Evolutionary conservation across 2,113 vertebrate species (phyloP).

Genomic region (Etheostoma cragini): DNA sequence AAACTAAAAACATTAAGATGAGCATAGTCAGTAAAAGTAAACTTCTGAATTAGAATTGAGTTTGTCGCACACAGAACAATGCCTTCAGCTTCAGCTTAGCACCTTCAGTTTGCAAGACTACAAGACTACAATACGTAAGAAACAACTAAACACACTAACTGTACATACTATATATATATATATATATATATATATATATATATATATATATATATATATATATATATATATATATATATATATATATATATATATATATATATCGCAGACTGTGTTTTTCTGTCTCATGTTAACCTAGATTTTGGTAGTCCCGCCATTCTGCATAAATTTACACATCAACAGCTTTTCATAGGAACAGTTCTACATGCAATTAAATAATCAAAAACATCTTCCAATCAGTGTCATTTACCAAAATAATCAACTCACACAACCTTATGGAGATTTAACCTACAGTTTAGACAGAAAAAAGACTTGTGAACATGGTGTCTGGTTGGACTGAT

Average conservation of each 20-base stretch:
- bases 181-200: no score
- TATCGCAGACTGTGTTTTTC: background rate
- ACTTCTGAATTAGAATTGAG: background rate
- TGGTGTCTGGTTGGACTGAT: background rate
- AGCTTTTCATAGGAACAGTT: background rate
- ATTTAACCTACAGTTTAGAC: background rate
- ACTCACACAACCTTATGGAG: background rate
- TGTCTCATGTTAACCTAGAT: background rate
- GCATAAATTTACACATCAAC: background rate
- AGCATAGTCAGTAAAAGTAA: background rate
- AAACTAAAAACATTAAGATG: background rate
- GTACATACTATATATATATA: background rate
- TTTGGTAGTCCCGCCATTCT: background rate
- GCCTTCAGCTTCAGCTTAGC: background rate
- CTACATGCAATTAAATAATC: conserved; percentile 1
- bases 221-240: no score
- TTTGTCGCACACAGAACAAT: background rate
- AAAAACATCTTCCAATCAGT: background rate
- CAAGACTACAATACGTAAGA: background rate
- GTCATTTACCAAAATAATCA: background rate
- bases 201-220: no score
- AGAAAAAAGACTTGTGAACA: background rate
- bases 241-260: background rate
- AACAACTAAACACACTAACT: background rate
- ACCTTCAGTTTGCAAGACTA: background rate